Conservation (phyloP, 2,113 vertebrate species). For the Scalopus aquaticus region DNA sequence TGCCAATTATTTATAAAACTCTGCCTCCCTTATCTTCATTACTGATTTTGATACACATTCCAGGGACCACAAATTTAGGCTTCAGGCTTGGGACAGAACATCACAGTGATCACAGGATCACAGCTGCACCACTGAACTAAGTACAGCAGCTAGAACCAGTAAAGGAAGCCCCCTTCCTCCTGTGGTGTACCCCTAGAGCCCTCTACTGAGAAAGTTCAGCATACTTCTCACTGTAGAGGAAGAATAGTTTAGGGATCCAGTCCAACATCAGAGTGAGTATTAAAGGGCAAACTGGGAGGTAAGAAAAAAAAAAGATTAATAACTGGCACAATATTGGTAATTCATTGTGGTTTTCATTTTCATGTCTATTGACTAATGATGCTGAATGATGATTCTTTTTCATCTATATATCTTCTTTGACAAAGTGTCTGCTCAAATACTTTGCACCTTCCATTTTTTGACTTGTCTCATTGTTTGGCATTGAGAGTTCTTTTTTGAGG, state of each 20-base stretch:
- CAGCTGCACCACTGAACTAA: fast-evolving
- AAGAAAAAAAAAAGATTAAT: background rate
- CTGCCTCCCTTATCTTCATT: background rate
- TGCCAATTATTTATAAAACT: background rate
- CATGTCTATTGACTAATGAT: background rate
- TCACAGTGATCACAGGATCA: background rate
- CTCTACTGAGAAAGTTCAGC: background rate
- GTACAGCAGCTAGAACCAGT: background rate
- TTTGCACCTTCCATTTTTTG: background rate
- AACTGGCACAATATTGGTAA: background rate
- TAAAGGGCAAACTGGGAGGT: background rate
- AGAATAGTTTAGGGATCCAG: background rate
- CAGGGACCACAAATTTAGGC: background rate
- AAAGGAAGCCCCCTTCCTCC: background rate
- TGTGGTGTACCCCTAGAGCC: too few species aligned
- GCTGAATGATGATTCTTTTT: background rate
- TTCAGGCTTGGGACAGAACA: background rate
- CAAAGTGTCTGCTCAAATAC: background rate
- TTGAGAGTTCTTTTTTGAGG: background rate
- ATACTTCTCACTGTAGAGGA: background rate
- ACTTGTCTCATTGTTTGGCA: background rate
- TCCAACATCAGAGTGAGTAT: background rate
- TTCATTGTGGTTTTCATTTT: background rate
- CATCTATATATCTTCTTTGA: background rate
- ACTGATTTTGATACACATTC: background rate